Evolutionary conservation across 1,140 invertebrate species (phyloP), one percentile per base, ranked within the genome.

Genomic region (Musca domestica): DNA sequence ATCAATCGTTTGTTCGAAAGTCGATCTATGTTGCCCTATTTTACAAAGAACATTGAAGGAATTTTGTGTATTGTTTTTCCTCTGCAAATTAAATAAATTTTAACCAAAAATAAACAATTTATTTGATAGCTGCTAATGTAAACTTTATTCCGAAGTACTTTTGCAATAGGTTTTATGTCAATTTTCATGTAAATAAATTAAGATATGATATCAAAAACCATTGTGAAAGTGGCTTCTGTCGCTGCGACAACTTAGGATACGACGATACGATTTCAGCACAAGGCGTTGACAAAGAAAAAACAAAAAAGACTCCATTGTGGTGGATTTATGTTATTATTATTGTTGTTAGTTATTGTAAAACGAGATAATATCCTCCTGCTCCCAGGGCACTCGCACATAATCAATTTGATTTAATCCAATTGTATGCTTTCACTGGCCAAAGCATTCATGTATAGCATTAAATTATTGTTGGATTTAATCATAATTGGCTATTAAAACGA

Each of bases 401-500:
- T 67, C 77, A 79, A 79, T 79, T 74, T 74, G 77, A 73, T 74
- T 61, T 61, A 70, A 72, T 79, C 77, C 77, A 79, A 79, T 77
- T 48, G 9, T 65, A 51, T 65, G 48, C 48, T 51, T 25, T 65
- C 22, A 73, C 72, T 74, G 74, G 63, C 67, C 73, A 76, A 61
- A 61, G 56, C 56, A 61, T 61, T 61, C 25, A n/a, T 15, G n/a
- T 15, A 27, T 6, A 25, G 30, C 2, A 17, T 17, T 2, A 61
- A 41, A 41, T 23, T 19, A 74, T n/a, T 74, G 74, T 79, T 79
- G 77, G 77, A 79, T 79, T 76, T 72, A 76, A 73, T 79, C 75
- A 76, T 74, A 79, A 79, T 79, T 79, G 77, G 77, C 75, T 79
- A 76, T 79, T 77, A 73, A 73, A 74, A 68, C 76, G 77, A 74